phyloP scores from a whole-genome alignment of 2,888 invertebrate species.

The Andricus curvator region DNA sequence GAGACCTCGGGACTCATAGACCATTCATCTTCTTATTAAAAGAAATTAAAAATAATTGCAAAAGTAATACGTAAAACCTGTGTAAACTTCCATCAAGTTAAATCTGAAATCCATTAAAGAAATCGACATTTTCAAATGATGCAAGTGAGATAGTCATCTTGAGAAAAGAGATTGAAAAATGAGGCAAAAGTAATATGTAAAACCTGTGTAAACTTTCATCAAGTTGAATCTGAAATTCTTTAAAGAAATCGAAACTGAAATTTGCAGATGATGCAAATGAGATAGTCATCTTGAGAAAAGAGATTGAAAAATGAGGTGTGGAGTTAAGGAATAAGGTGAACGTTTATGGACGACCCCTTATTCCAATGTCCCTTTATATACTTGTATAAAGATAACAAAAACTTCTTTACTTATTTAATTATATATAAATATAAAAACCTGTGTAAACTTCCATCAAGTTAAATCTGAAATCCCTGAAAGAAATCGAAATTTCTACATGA shows the following conservation, averaged over 20 bases:
- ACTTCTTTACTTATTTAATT: too few relatives aligned
- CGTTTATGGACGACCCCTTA: too few relatives aligned
- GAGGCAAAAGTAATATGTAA: neutral
- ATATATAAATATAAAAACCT: neutral
- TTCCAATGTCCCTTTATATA: too few relatives aligned
- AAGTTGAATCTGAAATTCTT: neutral
- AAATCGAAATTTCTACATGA: neutral
- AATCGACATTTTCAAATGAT: neutral
- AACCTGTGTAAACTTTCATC: neutral
- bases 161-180: neutral
- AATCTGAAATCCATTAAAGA: neutral
- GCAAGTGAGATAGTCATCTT: neutral
- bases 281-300: constrained; percentile 1
- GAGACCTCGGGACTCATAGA: too few relatives aligned
- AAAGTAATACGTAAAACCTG: neutral
- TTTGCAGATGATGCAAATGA: neutral
- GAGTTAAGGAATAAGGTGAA: neutral
- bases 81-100: neutral
- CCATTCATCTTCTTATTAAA: too few relatives aligned
- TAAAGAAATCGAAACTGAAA: neutral
- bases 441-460: neutral
- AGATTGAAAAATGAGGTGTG: neutral
- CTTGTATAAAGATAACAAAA: too few relatives aligned
- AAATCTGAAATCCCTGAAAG: neutral
- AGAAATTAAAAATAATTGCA: neutral